These are phyloP conservation scores for Coturnix japonica DNA, from an alignment of 2,113 vertebrate species.

Conservation along the genomic window DNA sequence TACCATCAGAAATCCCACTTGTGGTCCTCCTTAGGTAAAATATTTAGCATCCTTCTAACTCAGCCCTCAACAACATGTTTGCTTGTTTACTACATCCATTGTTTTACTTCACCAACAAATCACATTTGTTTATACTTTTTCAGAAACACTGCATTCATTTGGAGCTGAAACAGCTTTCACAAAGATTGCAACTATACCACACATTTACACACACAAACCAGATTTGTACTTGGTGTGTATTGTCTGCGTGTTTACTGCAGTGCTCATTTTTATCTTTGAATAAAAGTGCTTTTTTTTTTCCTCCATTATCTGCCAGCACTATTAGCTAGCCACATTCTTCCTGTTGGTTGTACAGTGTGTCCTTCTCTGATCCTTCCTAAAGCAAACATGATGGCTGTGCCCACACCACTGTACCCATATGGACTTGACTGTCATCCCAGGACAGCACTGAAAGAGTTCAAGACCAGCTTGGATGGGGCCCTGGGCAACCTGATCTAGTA, in stretches of 20 bases:
- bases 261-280: conserved; percentile 66
- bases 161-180: conserved; percentile 42
- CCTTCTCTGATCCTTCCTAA: conserved; percentile 40
- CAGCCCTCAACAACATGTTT: conserved; percentile 18
- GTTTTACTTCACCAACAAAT: conserved; percentile 12
- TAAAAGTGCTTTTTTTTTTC: conserved; percentile 48
- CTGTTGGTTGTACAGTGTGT: conserved; percentile 47
- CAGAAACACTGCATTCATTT: conserved; percentile 50
- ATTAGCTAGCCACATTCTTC: conserved; percentile 31
- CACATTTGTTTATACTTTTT: conserved; percentile 43
- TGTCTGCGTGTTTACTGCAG: conserved; percentile 55
- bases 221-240: conserved; percentile 51
- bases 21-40: background rate
- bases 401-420: fast-evolving
- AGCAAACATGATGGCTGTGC: background rate
- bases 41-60: background rate
- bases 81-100: conserved; percentile 41
- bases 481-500: too few relatives aligned
- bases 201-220: conserved; percentile 64
- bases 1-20: background rate
- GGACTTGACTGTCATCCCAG: background rate
- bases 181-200: conserved; percentile 60
- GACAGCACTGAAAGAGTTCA: fast-evolving
- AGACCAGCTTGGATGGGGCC: too few relatives aligned
- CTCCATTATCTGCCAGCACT: conserved; percentile 26